Percentiles rank a stretch among this genome's conserved stretches.
Evolutionary conservation across 2,113 vertebrate genomes (phyloP).

Genomic region (Gorsachius goisagi): DNA sequence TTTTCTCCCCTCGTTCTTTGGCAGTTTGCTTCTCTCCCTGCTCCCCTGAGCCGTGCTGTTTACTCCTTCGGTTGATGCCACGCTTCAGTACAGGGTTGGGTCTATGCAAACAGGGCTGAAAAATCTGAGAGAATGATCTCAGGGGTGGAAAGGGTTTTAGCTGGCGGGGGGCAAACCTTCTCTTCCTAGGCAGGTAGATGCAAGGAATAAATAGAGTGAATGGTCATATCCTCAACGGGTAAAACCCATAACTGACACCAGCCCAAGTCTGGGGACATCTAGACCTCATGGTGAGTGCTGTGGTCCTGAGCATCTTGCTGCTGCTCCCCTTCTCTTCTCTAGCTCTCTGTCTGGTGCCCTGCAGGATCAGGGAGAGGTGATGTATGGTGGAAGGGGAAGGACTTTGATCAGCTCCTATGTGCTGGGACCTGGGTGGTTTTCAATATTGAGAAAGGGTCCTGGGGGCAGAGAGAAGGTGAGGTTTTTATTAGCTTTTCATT

Average conservation of each 20-base stretch:
- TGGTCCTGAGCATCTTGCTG: not conserved
- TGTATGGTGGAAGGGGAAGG: not conserved
- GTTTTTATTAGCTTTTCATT: not conserved
- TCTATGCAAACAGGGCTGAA: not conserved
- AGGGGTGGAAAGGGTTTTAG: not conserved
- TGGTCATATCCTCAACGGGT: not conserved
- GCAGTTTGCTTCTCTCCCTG: not conserved
- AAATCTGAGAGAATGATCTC: not conserved
- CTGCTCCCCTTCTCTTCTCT: not conserved
- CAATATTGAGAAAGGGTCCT: not conserved
- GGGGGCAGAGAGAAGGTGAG: not conserved
- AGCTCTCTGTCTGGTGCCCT: not conserved
- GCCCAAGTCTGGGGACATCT: not conserved
- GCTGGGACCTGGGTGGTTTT: not conserved
- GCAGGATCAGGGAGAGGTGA: not conserved
- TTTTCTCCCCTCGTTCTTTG: not conserved
- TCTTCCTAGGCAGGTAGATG: not conserved
- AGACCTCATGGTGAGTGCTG: not conserved
- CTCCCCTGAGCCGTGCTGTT: not conserved
- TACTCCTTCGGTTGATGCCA: not conserved
- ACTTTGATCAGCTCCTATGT: not conserved
- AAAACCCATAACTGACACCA: not conserved
- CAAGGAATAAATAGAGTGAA: not conserved
- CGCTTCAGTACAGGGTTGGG: not conserved
- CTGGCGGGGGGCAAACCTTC: not conserved